Evolutionary conservation across 2,113 vertebrate genomes (phyloP).

Genomic region (Sphyrna mokarran): DNA sequence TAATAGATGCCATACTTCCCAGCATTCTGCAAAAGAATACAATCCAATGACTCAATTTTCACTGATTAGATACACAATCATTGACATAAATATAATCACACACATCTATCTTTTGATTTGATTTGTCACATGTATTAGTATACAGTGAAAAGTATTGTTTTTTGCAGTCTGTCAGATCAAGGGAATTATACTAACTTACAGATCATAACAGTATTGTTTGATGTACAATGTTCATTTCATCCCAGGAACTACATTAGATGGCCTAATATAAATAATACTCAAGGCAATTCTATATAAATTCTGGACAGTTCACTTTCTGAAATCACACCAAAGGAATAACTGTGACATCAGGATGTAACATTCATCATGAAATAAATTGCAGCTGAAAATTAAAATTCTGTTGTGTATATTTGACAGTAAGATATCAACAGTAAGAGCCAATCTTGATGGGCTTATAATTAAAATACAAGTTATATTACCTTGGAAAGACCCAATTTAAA

Average conservation of each 20-base stretch:
- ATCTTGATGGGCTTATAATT: background rate
- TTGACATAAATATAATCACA: background rate
- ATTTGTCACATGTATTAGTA: no score
- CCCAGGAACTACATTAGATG: background rate
- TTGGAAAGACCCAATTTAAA: background rate
- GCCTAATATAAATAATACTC: no score
- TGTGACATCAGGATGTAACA: background rate
- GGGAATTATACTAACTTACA: background rate
- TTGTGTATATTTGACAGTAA: background rate
- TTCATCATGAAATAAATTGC: background rate
- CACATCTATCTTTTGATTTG: no score
- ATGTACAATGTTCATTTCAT: background rate
- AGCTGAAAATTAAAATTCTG: background rate
- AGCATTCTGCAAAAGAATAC: constrained; percentile 69
- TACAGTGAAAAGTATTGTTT: no score
- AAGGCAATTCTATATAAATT: no score
- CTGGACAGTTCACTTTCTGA: no score
- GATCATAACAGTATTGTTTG: background rate
- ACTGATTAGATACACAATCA: background rate
- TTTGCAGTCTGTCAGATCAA: background rate
- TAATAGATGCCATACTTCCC: constrained; percentile 93
- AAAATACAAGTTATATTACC: background rate
- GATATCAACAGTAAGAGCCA: background rate
- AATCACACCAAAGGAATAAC: background rate
- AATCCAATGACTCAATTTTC: background rate